These are phyloP conservation scores for Passer domesticus DNA, from an alignment of 2,113 vertebrate genomes.

Conservation along the genomic window DNA sequence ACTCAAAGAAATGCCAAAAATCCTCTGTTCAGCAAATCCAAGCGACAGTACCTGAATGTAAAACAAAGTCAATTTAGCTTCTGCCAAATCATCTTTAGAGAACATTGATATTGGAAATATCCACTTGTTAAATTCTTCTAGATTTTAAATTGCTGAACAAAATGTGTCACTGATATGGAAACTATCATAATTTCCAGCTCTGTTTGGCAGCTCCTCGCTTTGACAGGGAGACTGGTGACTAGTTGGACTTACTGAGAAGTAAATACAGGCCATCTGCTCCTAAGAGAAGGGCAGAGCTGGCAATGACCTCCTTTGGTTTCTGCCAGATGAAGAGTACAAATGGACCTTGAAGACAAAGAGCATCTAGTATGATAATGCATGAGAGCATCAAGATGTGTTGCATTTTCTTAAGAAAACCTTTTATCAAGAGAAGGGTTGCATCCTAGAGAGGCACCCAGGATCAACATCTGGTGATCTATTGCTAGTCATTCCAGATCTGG, in stretches of 20 bases:
- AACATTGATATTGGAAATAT: neutral
- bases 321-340: neutral
- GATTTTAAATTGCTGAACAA: neutral
- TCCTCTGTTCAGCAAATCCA: neutral
- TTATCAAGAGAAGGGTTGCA: neutral
- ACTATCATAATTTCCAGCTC: neutral
- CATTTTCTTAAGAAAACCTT: neutral
- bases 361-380: neutral
- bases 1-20: neutral
- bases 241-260: neutral
- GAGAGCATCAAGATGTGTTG: neutral
- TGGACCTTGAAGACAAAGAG: neutral
- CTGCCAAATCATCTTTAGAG: neutral
- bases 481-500: neutral
- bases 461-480: neutral
- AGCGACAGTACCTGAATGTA: neutral
- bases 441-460: neutral
- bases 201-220: neutral
- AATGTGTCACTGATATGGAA: neutral
- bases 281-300: neutral
- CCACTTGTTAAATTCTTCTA: neutral
- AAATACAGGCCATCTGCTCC: neutral
- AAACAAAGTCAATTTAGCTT: neutral
- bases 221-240: neutral
- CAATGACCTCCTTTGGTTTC: neutral